Conservation (phyloP, 2,888 invertebrate genomes). For the Ophion ventricosus region DNA sequence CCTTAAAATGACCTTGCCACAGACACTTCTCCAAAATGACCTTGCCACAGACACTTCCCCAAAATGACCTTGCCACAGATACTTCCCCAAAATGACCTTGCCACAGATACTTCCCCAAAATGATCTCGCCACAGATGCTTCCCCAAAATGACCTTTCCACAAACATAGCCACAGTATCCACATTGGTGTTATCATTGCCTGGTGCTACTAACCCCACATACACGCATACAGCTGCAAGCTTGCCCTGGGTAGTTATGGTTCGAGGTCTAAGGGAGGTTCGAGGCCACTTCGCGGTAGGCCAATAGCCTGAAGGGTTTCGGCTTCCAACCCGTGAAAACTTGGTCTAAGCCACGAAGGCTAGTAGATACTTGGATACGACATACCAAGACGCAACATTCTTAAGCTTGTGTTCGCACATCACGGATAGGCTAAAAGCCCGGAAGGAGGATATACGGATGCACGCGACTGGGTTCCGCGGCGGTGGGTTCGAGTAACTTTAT, state of each 20-base stretch:
- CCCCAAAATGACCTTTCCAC: neutral
- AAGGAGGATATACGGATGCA: conserved; percentile 42
- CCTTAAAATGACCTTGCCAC: neutral
- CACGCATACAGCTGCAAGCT: neutral
- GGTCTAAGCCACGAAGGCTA: conserved; percentile 40
- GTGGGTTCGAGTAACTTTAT: conserved; percentile 22
- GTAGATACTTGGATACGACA: conserved; percentile 20
- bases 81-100: neutral
- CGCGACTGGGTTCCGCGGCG: conserved; percentile 44
- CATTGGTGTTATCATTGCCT: conserved; percentile 16
- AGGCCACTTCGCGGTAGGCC: conserved; percentile 57
- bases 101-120: neutral
- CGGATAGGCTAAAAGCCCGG: conserved; percentile 35
- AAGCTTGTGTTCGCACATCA: conserved; percentile 1
- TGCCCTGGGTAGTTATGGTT: conserved; percentile 2
- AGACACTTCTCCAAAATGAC: neutral
- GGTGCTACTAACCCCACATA: conserved; percentile 3
- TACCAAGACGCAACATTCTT: conserved; percentile 9
- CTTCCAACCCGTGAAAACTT: conserved; percentile 46
- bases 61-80: neutral
- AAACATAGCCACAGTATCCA: conserved; percentile 1
- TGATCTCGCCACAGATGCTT: neutral
- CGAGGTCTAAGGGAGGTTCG: conserved; percentile 48
- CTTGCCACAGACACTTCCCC: neutral
- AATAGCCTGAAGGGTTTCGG: conserved; percentile 61